Evolutionary conservation across 2,113 vertebrate species (phyloP).

Genomic region (Forbesichthys agassizii): DNA sequence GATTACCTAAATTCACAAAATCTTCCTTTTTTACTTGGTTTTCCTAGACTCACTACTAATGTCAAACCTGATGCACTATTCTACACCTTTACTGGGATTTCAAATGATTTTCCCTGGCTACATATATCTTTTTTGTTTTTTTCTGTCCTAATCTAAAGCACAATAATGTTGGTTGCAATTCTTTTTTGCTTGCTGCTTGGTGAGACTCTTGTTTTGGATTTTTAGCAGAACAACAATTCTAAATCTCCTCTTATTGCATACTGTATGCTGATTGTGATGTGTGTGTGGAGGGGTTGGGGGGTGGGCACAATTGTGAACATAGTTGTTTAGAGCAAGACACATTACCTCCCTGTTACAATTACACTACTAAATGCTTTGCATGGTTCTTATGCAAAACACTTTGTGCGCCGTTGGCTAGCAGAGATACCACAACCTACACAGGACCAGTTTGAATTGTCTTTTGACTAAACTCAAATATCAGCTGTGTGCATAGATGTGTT

Average conservation of each 20-base stretch:
- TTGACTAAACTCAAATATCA: conserved; percentile 47
- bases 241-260: no score
- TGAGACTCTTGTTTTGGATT: background rate
- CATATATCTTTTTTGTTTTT: background rate
- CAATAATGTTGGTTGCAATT: background rate
- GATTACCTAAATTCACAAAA: no score
- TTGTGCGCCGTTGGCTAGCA: conserved; percentile 27
- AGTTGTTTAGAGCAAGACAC: background rate
- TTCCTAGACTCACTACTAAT: no score
- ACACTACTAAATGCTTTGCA: conserved; percentile 6
- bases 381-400: conserved; percentile 27
- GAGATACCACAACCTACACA: background rate
- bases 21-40: no score
- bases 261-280: background rate
- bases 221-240: background rate
- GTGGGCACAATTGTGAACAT: background rate
- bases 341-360: background rate
- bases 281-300: background rate
- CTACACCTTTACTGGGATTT: background rate
- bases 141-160: background rate
- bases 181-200: background rate
- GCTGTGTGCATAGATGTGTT: conserved; percentile 29
- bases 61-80: background rate
- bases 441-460: conserved; percentile 17
- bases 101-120: background rate